Evolutionary conservation across 1,140 invertebrate species (phyloP).

Genomic region (Bombus vancouverensis): DNA sequence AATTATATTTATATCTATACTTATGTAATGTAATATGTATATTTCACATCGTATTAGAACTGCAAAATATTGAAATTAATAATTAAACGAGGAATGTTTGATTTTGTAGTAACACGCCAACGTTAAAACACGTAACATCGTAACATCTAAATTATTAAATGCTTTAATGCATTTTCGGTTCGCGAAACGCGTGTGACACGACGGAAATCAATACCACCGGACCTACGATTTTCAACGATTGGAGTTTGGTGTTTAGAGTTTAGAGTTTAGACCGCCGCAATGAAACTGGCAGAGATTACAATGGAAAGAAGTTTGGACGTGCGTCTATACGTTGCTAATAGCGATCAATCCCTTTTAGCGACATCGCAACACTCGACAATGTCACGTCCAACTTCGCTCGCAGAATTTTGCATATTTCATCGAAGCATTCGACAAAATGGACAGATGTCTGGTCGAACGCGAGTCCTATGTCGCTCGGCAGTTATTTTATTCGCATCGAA

Average conservation of each 20-base stretch:
- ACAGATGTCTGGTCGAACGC: background rate
- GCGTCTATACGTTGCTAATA: background rate
- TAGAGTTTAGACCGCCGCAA: background rate
- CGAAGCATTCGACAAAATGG: background rate
- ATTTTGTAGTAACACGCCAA: too few relatives aligned
- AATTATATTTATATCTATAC: too few relatives aligned
- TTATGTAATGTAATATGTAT: too few relatives aligned
- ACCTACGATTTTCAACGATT: background rate
- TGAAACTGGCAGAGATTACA: constrained; percentile 10
- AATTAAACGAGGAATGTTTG: too few relatives aligned
- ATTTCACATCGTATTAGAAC: too few relatives aligned
- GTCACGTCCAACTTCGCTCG: background rate
- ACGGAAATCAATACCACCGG: background rate
- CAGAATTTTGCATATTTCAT: constrained; percentile 1
- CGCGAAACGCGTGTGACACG: accelerated
- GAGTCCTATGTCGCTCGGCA: background rate
- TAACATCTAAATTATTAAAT: too few relatives aligned
- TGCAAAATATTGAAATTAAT: too few relatives aligned
- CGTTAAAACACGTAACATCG: too few relatives aligned
- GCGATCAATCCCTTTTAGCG: constrained; percentile 10
- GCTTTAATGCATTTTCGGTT: too few relatives aligned
- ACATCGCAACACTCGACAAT: background rate
- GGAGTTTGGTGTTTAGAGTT: too few relatives aligned
- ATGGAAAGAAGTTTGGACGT: background rate
- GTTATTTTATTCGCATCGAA: background rate